Conservation (phyloP, 2,113 vertebrate genomes). For the Theristicus caerulescens region DNA sequence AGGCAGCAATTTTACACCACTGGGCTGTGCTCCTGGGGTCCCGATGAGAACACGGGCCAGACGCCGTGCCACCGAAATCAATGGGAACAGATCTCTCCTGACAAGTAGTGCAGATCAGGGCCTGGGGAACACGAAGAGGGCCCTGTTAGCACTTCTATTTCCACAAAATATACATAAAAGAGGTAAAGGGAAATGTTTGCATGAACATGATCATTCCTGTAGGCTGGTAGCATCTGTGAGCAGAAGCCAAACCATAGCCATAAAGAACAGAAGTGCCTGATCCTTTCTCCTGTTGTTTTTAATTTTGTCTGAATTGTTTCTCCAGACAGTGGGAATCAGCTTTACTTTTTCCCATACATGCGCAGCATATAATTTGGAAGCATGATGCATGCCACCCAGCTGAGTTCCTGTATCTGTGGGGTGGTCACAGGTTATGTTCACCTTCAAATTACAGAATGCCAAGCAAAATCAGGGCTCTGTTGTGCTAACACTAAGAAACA, state of each 20-base stretch:
- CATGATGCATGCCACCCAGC: neutral
- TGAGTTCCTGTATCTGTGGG: neutral
- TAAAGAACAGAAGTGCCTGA: neutral
- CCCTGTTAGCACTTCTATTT: neutral
- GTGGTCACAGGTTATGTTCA: neutral
- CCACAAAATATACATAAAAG: neutral
- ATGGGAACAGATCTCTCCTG: neutral
- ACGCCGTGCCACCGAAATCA: accelerated
- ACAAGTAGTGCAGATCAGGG: neutral
- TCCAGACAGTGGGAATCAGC: neutral
- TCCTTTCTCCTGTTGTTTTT: neutral
- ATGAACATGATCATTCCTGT: neutral
- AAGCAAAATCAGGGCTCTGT: neutral
- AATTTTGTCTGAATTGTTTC: neutral
- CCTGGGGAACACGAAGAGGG: neutral
- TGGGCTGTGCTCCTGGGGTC: accelerated
- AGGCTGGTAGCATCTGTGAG: neutral
- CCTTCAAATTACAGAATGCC: neutral
- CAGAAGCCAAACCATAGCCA: neutral
- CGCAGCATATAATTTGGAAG: neutral
- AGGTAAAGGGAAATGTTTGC: neutral
- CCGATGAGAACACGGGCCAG: accelerated
- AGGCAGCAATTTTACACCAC: neutral
- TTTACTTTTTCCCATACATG: neutral
- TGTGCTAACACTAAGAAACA: neutral